A percentile compares a stretch with the other conserved stretches of the same genome.
phyloP scores from a whole-genome alignment of 2,888 invertebrate species.

The Cyrtodaria siliqua region DNA sequence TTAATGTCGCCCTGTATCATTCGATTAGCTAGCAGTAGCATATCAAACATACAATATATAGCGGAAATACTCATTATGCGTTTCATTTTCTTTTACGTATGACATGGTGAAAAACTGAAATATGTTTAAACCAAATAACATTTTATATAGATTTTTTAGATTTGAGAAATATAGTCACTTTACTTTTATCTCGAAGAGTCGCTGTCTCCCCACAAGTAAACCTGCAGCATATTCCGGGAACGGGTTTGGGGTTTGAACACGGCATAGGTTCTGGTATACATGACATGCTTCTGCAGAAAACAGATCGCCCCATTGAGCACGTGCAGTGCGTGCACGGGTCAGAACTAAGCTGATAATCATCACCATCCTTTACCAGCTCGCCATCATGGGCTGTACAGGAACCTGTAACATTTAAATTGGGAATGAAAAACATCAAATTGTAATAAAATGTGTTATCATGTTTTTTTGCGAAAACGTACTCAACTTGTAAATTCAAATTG shows the following conservation, averaged over 20 bases:
- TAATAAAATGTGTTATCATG: too few species aligned
- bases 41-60: too few species aligned
- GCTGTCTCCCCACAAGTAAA: conserved; percentile 12
- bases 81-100: too few species aligned
- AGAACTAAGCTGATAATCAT: conserved; percentile 9
- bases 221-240: conserved; percentile 35
- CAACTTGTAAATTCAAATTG: too few species aligned
- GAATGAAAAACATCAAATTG: background rate
- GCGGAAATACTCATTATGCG: too few species aligned
- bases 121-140: background rate
- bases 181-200: background rate
- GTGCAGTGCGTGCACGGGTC: conserved; percentile 37
- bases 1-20: too few species aligned
- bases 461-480: too few species aligned
- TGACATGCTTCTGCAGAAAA: conserved; percentile 14
- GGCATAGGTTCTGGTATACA: conserved; percentile 19
- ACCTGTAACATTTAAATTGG: background rate
- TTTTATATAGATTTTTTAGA: too few species aligned
- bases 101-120: too few species aligned
- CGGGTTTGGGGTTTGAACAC: conserved; percentile 19
- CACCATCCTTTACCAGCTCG: conserved; percentile 7
- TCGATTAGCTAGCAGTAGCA: background rate
- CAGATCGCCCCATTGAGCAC: conserved; percentile 17
- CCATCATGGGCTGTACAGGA: conserved; percentile 23
- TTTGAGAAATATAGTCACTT: background rate